A percentile compares a stretch with the other conserved stretches of the same genome.
These are phyloP conservation scores for Aegotheles bennettii DNA, from an alignment of 2,113 vertebrate species.

Conservation along the genomic window DNA sequence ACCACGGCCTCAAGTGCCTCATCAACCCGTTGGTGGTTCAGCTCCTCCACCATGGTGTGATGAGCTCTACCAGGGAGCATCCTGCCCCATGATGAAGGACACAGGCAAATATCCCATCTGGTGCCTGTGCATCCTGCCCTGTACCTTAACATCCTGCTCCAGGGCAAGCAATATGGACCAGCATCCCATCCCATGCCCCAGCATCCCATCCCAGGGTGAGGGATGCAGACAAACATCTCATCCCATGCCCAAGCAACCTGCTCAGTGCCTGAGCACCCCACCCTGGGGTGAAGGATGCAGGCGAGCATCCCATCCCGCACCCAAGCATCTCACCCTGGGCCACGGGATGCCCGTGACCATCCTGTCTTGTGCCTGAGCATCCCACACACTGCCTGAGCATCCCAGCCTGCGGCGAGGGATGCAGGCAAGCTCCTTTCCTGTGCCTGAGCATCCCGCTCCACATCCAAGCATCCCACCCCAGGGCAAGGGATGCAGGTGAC, in stretches of 20 bases:
- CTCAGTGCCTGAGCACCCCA: neutral
- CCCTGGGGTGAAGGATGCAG: too few relatives aligned
- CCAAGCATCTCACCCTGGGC: neutral
- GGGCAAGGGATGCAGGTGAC: neutral
- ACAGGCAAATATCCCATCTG: neutral
- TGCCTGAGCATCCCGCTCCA: neutral
- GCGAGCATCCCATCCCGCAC: neutral
- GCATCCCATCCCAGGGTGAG: neutral
- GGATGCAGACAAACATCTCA: neutral
- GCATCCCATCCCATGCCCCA: rapidly evolving
- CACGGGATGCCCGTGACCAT: neutral
- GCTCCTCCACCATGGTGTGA: rapidly evolving
- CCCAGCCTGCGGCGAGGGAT: neutral
- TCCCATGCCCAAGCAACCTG: neutral
- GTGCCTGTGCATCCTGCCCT: neutral
- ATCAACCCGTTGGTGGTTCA: too few relatives aligned
- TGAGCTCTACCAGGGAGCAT: rapidly evolving
- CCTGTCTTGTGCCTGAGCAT: too few relatives aligned
- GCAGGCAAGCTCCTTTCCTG: neutral
- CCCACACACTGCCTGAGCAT: too few relatives aligned
- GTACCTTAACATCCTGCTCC: neutral
- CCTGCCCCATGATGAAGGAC: rapidly evolving
- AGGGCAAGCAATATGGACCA: rapidly evolving
- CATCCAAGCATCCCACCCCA: too few relatives aligned
- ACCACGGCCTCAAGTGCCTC: too few relatives aligned